Percentiles rank a stretch among this genome's conserved stretches.
phyloP scores from a whole-genome alignment of 2,888 invertebrate genomes.

The Eupeodes luniger region DNA sequence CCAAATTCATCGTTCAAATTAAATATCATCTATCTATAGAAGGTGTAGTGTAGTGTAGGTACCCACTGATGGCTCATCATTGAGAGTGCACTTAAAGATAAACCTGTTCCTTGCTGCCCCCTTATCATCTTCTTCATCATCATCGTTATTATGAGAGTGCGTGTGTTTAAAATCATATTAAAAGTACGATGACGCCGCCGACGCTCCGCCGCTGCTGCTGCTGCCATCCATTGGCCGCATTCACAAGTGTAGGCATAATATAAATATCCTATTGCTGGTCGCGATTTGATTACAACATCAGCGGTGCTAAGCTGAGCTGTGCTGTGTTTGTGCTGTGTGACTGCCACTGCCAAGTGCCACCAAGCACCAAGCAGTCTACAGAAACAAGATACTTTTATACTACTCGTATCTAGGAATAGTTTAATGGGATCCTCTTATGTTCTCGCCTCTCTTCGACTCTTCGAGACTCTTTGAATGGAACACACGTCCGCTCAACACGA shows the following conservation, averaged over 20 bases:
- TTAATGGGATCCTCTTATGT: slow-evolving; percentile 2
- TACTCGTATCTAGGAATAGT: not conserved
- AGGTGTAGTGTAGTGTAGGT: not conserved
- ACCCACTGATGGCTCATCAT: slow-evolving; percentile 20
- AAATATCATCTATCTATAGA: not conserved
- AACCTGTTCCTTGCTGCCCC: slow-evolving; percentile 18
- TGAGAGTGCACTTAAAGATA: slow-evolving; percentile 55
- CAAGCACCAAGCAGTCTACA: slow-evolving; percentile 58
- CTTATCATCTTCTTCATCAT: not conserved
- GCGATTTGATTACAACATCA: slow-evolving; percentile 62
- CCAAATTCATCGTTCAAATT: slow-evolving; percentile 56
- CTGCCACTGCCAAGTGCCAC: too few relatives aligned
- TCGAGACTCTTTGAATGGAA: slow-evolving; percentile 17
- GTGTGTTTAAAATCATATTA: slow-evolving; percentile 39
- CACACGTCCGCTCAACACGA: slow-evolving; percentile 41
- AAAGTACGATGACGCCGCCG: not conserved
- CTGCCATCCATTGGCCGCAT: too few relatives aligned
- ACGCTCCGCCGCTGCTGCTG: not conserved
- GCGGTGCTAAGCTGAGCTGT: not conserved
- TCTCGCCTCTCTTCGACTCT: not conserved
- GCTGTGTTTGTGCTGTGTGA: not conserved
- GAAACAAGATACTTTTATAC: slow-evolving; percentile 32
- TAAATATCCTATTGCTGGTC: slow-evolving; percentile 44
- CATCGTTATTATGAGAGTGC: slow-evolving; percentile 6
- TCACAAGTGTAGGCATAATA: slow-evolving; percentile 12